phyloP scores from a whole-genome alignment of 2,113 vertebrate genomes.

The Heterochromis multidens region DNA sequence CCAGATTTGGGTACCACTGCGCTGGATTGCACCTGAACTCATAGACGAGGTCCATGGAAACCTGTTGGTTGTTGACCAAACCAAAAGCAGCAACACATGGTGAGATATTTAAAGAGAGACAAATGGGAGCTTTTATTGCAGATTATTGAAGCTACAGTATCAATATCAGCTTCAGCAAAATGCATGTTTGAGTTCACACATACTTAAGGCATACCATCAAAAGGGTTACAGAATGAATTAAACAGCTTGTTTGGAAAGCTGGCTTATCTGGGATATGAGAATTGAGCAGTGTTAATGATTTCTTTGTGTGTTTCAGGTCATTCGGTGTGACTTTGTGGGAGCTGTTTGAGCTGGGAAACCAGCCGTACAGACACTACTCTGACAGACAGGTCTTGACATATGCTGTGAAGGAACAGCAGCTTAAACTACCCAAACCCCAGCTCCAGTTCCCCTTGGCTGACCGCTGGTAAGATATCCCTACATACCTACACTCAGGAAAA shows the following conservation, averaged over 20 bases:
- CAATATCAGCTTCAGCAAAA: not conserved
- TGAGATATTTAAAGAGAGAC: slow-evolving; percentile 63
- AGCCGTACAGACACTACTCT: slow-evolving; percentile 90
- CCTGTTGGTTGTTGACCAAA: slow-evolving; percentile 92
- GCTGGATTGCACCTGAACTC: slow-evolving; percentile 97
- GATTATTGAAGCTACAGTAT: not conserved
- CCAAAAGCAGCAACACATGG: slow-evolving; percentile 96
- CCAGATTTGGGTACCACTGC: slow-evolving; percentile 96
- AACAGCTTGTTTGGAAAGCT: not conserved
- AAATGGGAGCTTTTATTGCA: not conserved
- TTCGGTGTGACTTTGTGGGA: slow-evolving; percentile 95
- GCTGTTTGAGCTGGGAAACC: slow-evolving; percentile 90
- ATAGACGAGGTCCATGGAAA: slow-evolving; percentile 97
- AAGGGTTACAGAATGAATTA: not conserved
- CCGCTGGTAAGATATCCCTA: slow-evolving; percentile 86
- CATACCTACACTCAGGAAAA: not conserved
- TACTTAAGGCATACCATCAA: not conserved
- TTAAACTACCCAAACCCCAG: slow-evolving; percentile 91
- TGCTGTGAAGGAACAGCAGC: slow-evolving; percentile 93
- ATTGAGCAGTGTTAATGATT: not conserved
- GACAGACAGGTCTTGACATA: slow-evolving; percentile 95
- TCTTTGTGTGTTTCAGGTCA: slow-evolving; percentile 78
- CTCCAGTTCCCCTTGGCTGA: slow-evolving; percentile 86
- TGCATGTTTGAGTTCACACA: not conserved
- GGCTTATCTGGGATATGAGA: not conserved